These are phyloP conservation scores for Aphidius ervi DNA, from an alignment of 1,140 invertebrate species.

Conservation along the genomic window DNA sequence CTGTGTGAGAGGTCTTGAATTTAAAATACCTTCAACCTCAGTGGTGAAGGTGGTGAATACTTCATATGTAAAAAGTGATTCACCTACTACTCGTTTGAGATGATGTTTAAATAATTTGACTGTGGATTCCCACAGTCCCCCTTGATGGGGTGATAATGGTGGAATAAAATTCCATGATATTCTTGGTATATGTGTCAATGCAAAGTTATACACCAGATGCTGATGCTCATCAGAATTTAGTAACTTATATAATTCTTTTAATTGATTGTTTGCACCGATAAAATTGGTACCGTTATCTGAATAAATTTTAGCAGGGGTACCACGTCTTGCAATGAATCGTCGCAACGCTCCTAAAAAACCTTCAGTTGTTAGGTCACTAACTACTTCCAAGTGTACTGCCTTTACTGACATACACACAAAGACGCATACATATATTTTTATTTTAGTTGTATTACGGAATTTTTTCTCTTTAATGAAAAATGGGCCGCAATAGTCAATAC, in stretches of 20 bases:
- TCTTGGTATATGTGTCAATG: neutral
- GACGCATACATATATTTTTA: constrained; percentile 16
- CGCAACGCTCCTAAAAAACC: constrained; percentile 12
- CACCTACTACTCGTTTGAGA: neutral
- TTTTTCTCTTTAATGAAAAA: constrained; percentile 22
- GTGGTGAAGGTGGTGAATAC: neutral
- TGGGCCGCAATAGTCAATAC: constrained; percentile 25
- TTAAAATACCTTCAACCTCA: neutral
- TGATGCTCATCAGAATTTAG: neutral
- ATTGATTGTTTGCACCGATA: constrained; percentile 14
- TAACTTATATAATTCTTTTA: constrained; percentile 3
- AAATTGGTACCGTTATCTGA: constrained; percentile 21
- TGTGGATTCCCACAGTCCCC: constrained; percentile 36
- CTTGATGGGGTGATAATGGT: constrained; percentile 34
- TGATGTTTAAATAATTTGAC: constrained; percentile 1
- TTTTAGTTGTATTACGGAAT: constrained; percentile 5
- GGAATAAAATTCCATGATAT: constrained; percentile 35
- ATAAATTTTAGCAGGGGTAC: constrained; percentile 9
- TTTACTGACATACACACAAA: constrained; percentile 20
- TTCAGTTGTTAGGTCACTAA: constrained; percentile 17
- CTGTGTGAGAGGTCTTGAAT: neutral
- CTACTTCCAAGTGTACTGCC: constrained; percentile 19
- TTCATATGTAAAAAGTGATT: constrained; percentile 6
- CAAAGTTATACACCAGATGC: no score
- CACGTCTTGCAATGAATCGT: constrained; percentile 13